Percentiles rank a stretch among this genome's conserved stretches.
Conservation (phyloP, 2,113 vertebrate species). For the Chrysochloris asiatica region DNA sequence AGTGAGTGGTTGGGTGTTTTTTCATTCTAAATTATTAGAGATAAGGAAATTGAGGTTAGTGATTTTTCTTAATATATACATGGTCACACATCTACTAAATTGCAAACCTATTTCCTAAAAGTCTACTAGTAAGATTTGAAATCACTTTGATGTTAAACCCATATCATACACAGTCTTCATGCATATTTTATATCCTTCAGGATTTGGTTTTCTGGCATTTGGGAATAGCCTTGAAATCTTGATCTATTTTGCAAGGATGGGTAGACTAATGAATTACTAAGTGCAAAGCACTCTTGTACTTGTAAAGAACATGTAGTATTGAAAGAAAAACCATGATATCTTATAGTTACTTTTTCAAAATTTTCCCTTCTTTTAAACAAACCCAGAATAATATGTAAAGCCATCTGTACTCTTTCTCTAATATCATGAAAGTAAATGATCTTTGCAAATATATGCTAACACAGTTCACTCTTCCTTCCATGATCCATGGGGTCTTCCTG, state of each 20-base stretch:
- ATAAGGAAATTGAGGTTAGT: background rate
- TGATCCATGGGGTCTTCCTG: too few relatives aligned
- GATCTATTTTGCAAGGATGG: slow-evolving; percentile 2
- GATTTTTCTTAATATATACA: background rate
- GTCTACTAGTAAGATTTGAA: slow-evolving; percentile 16
- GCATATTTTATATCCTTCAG: background rate
- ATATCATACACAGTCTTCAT: background rate
- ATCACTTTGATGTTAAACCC: background rate
- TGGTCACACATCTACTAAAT: background rate
- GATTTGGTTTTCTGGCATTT: background rate
- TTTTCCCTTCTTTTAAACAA: slow-evolving; percentile 1
- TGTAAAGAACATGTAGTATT: background rate
- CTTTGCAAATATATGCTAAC: background rate
- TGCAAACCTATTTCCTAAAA: too few relatives aligned
- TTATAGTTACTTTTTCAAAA: background rate
- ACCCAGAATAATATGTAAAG: background rate
- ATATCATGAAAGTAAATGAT: background rate
- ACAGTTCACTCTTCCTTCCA: background rate
- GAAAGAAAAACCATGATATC: slow-evolving; percentile 28
- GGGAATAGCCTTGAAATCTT: background rate
- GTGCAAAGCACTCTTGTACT: background rate
- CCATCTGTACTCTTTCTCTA: background rate
- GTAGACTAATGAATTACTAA: background rate
- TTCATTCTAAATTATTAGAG: slow-evolving; percentile 1
- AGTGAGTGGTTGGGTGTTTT: background rate